These are phyloP conservation scores for Aphidius gifuensis DNA, from an alignment of 1,140 invertebrate species.

Conservation along the genomic window DNA sequence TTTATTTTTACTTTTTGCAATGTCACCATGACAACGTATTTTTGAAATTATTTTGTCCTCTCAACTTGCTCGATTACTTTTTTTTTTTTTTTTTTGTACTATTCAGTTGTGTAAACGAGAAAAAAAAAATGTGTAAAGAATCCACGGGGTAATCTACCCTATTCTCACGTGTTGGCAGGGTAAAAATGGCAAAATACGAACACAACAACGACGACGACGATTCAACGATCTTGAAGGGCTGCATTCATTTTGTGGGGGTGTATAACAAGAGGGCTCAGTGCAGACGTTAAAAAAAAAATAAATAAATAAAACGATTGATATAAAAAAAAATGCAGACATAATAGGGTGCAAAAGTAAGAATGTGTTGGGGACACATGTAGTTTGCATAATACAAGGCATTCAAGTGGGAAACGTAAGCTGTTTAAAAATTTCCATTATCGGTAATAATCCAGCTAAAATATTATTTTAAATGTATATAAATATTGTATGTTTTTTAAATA, in stretches of 20 bases:
- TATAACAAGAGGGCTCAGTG: slow-evolving; percentile 1
- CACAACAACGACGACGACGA: slow-evolving; percentile 19
- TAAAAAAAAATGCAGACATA: slow-evolving; percentile 8
- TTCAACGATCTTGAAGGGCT: background rate
- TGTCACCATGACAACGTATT: slow-evolving; percentile 39
- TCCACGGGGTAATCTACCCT: slow-evolving; percentile 24
- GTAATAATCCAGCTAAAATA: slow-evolving; percentile 48
- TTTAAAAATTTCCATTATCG: slow-evolving; percentile 39
- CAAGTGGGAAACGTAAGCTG: slow-evolving; percentile 43
- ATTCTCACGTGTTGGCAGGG: background rate
- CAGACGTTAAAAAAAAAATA: slow-evolving; percentile 1
- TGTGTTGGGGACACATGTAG: slow-evolving; percentile 25
- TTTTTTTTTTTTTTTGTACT: slow-evolving; percentile 36
- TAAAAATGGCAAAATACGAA: slow-evolving; percentile 31
- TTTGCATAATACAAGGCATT: slow-evolving; percentile 49
- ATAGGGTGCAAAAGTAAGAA: slow-evolving; percentile 7
- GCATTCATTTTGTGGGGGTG: slow-evolving; percentile 16
- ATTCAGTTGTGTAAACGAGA: slow-evolving; percentile 41
- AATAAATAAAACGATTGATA: background rate
- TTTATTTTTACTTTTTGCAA: background rate
- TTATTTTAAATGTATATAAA: slow-evolving; percentile 41
- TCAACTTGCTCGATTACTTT: slow-evolving; percentile 18
- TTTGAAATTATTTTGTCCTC: slow-evolving; percentile 27
- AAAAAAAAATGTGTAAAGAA: slow-evolving; percentile 9
- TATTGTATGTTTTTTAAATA: too few relatives aligned